Base-by-base conservation (phyloP, 2,113 vertebrate species). In the Coregonus clupeaformis region DNA sequence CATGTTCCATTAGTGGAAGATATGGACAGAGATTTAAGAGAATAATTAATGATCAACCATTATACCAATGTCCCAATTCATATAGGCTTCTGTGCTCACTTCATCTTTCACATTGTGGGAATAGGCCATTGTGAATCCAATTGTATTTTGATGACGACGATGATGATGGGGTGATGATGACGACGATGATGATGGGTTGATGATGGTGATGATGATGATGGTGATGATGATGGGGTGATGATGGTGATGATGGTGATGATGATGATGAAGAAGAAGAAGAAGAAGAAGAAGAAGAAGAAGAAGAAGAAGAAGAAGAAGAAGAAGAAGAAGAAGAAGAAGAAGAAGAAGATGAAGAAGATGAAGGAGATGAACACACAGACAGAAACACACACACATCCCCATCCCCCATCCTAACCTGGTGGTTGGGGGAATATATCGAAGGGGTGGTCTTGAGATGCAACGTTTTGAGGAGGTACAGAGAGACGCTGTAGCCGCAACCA, bases 141-240 rank as follows among this genome's bases (percentile, higher is more conserved):
- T 59, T 14, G 6, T 32, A 66, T 70, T n/a, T 52, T 70, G 68
- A 25, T 70, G 47, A 70, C n/a, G 55, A 60, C 25, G n/a, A n/a
- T n/a, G n/a, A n/a, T n/a, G n/a, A n/a, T n/a, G n/a, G n/a, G n/a
- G n/a, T n/a, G n/a, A n/a, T n/a, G n/a, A n/a, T n/a, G n/a, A n/a
- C n/a, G n/a, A n/a, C n/a, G n/a, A n/a, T n/a, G 27, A 64, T 71
- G 68, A 66, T 68, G 27, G 11, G 24, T 4, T 62, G 12, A 7
- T 72, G 71, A 63, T 63, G 30, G 14, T 59, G 29, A 57, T 45
- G 71, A 76, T 66, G 76, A 59, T 59, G 55, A 59, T 59, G 75
- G 36, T 6, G 71, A 57, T 77, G 81, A 52, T 57, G 73, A 69
- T 67, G 78, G 73, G n/a, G n/a, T n/a, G n/a, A n/a, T n/a, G n/a